Evolutionary conservation across 2,797 vertebrate species (phyloP).

Genomic region (Acropternis orthonyx): DNA sequence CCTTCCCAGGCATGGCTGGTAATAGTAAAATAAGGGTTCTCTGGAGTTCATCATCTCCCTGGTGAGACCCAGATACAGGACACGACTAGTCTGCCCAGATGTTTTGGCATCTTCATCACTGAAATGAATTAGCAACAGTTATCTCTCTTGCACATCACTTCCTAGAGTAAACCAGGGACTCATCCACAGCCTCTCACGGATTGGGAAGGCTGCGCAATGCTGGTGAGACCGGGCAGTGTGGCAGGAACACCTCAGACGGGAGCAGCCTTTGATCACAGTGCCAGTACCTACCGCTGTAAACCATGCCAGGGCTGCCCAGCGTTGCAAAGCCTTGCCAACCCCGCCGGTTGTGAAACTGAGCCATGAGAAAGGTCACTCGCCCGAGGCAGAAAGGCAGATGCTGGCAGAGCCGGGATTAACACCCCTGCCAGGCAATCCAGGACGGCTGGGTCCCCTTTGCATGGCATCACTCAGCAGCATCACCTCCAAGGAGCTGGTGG

Average conservation of each 20-base stretch:
- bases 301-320: background rate
- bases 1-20: background rate
- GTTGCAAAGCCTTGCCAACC: background rate
- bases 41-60: constrained; percentile 11
- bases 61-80: constrained; percentile 31
- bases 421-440: background rate
- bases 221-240: fast-evolving
- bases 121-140: constrained; percentile 5
- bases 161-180: background rate
- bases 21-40: background rate
- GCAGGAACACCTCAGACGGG: background rate
- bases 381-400: background rate
- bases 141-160: background rate
- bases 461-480: background rate
- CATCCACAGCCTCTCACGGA: background rate
- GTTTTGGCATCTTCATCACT: constrained; percentile 13
- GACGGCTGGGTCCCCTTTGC: background rate
- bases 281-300: background rate
- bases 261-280: background rate
- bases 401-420: background rate
- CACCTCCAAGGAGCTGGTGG: background rate
- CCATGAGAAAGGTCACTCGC: background rate
- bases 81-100: constrained; percentile 42
- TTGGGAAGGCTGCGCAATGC: background rate
- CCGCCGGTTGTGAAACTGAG: background rate